These are phyloP conservation scores for Chaetogeoica ovagalla DNA, from an alignment of 2,888 invertebrate species.

Conservation along the genomic window DNA sequence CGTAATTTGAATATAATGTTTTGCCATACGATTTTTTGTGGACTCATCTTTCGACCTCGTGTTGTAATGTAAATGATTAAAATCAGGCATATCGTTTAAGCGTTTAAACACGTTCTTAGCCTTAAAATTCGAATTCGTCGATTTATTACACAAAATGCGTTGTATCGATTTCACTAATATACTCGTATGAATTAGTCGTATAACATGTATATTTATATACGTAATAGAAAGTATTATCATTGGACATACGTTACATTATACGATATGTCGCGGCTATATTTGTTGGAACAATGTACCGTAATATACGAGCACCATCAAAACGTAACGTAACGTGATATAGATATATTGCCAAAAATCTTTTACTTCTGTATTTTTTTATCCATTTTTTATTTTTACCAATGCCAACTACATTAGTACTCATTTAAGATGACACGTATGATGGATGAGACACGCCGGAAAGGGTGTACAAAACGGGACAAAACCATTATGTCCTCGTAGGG, in stretches of 20 bases:
- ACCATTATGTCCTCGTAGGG: slow-evolving; percentile 14
- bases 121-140: not conserved
- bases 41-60: no score
- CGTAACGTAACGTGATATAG: not conserved
- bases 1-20: no score
- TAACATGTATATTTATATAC: not conserved
- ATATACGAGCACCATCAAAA: not conserved
- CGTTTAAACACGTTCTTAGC: not conserved
- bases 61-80: not conserved
- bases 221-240: not conserved
- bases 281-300: not conserved
- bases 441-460: not conserved
- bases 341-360: not conserved
- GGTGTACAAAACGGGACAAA: slow-evolving; percentile 13
- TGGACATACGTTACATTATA: no score
- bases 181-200: not conserved
- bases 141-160: not conserved
- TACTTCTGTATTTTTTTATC: not conserved
- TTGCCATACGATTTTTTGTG: no score
- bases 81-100: not conserved
- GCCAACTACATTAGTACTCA: not conserved
- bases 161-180: not conserved
- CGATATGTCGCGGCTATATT: not conserved
- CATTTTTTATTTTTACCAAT: slow-evolving; percentile 4
- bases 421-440: slow-evolving; percentile 22